Percentiles rank a stretch among this genome's conserved stretches.
Evolutionary conservation across 2,797 vertebrate species (phyloP).

Genomic region (Emydoidea blandingii): DNA sequence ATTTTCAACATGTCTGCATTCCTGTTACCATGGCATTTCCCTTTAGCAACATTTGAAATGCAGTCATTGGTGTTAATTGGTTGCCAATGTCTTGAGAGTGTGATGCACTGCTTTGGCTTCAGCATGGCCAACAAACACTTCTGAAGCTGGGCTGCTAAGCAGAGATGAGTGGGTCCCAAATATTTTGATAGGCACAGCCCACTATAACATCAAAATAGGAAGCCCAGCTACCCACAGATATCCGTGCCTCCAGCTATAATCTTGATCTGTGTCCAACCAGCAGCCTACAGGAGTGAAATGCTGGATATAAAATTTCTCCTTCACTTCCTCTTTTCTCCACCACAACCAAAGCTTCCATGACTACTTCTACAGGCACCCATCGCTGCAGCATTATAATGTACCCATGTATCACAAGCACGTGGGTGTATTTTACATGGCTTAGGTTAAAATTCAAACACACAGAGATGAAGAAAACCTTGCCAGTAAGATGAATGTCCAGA

Average conservation of each 20-base stretch:
- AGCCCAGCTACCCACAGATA: conserved; percentile 28
- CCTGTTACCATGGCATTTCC: not conserved
- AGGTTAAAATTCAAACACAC: not conserved
- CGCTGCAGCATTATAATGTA: not conserved
- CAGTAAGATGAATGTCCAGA: not conserved
- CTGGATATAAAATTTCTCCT: conserved; percentile 61
- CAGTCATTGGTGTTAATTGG: not conserved
- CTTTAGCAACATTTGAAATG: not conserved
- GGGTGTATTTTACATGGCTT: not conserved
- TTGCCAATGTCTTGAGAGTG: not conserved
- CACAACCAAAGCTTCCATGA: conserved; percentile 27
- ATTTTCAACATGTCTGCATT: not conserved
- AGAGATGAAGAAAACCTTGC: not conserved
- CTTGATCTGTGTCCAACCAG: conserved; percentile 58
- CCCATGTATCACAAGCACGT: conserved; percentile 24
- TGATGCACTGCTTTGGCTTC: not conserved
- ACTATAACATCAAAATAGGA: conserved; percentile 43
- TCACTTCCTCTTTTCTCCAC: conserved; percentile 24
- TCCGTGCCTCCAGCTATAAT: conserved; percentile 27
- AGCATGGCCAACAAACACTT: not conserved
- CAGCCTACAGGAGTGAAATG: conserved; percentile 34
- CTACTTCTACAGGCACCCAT: not conserved
- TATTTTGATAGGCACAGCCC: conserved; percentile 64
- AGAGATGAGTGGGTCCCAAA: conserved; percentile 47
- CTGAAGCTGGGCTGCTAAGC: not conserved